A percentile compares a stretch with the other conserved stretches of the same genome.
phyloP scores from a whole-genome alignment of 2,888 invertebrate genomes.

The Coenonympha arcania region DNA sequence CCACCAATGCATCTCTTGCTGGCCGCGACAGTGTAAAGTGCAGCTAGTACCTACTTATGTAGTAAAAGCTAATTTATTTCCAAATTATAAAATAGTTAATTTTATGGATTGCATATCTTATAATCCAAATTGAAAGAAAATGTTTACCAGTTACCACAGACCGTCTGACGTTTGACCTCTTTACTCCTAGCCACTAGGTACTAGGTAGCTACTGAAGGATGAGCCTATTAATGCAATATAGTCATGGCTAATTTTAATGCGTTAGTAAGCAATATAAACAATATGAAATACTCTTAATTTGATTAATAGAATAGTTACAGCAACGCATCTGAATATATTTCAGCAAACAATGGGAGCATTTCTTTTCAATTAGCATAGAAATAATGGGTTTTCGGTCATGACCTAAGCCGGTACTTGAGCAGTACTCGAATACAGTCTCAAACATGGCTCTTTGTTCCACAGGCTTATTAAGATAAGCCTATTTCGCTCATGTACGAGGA shows the following conservation, averaged over 20 bases:
- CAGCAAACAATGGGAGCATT: background rate
- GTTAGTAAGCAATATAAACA: no score
- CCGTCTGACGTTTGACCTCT: background rate
- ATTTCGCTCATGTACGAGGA: conserved; percentile 24
- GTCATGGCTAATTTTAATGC: no score
- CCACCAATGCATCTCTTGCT: no score
- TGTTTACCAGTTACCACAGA: background rate
- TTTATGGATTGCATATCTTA: background rate
- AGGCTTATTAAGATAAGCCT: conserved; percentile 27
- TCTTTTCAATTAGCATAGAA: conserved; percentile 13
- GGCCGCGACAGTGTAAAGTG: no score
- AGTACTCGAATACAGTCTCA: conserved; percentile 15
- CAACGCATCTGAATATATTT: no score
- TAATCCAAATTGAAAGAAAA: background rate
- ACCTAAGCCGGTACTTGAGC: conserved; percentile 14
- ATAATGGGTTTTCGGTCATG: conserved; percentile 16
- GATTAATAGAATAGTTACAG: no score
- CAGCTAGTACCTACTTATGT: no score
- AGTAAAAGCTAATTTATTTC: background rate
- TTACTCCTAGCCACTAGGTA: no score
- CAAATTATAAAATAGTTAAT: no score
- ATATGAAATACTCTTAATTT: no score
- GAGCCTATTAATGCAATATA: no score
- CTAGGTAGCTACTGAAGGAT: background rate
- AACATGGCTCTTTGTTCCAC: conserved; percentile 22